A percentile compares a stretch with the other conserved stretches of the same genome.
These are phyloP conservation scores for Triplophysa yarkandensis DNA, from an alignment of 2,797 vertebrate species.

Conservation along the genomic window DNA sequence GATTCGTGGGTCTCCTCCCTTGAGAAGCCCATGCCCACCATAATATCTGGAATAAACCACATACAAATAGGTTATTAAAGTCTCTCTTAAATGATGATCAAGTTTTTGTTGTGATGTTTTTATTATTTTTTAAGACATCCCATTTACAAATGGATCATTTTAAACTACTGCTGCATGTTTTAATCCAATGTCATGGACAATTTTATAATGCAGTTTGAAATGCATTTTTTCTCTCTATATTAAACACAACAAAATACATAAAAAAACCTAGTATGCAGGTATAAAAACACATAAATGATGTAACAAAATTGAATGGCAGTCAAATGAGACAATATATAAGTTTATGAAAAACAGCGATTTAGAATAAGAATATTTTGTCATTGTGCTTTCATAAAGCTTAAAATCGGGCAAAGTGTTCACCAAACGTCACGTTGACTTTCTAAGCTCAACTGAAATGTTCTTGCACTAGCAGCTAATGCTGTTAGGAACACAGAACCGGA, in stretches of 20 bases:
- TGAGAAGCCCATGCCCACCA: conserved; percentile 90
- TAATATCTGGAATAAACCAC: conserved; percentile 77
- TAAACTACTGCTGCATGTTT: no score
- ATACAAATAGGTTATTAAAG: not conserved
- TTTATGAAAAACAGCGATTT: not conserved
- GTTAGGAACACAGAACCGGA: conserved; percentile 7
- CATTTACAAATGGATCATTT: no score
- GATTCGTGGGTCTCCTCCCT: conserved; percentile 88
- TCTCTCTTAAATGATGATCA: no score
- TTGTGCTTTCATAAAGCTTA: not conserved
- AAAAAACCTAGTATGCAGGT: no score
- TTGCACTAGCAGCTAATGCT: conserved; percentile 9
- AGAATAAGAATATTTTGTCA: not conserved
- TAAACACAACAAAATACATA: no score
- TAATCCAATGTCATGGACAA: no score
- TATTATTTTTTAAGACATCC: no score
- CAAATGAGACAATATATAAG: not conserved
- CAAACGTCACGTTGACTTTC: not conserved
- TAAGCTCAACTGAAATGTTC: not conserved
- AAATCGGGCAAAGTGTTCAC: not conserved
- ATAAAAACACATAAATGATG: not conserved
- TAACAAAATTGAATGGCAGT: not conserved
- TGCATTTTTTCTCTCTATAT: no score
- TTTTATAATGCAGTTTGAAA: no score
- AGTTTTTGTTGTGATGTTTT: no score